Evolutionary conservation across 2,797 vertebrate genomes (phyloP), one percentile per base, ranked within the genome.

Genomic region (Anableps anableps): DNA sequence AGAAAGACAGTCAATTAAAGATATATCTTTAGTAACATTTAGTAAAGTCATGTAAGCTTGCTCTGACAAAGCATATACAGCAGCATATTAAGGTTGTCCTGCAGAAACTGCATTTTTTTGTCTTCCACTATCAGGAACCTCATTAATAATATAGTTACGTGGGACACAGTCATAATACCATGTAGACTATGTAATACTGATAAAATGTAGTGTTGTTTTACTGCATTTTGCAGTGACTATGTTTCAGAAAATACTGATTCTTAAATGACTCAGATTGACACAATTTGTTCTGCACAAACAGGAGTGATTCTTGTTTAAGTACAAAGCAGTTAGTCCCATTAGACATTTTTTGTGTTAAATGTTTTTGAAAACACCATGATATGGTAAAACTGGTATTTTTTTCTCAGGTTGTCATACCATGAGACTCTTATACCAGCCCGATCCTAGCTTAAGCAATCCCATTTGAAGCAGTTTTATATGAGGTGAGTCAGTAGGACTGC

Each of bases 401-500:
- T 62, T 1, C 5, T 19, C 14, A 29, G 5, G 55, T 58, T 29
- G n/a, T 31, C 58, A 60, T 29, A 21, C 14, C 58, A 1, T 31
- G 7, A 64, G 31, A 36, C 31, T 23, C 62, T 3, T 0, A 17
- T 7, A 38, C 34, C 3, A 19, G 9, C 36, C 10, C 21, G 13
- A 41, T 68, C 19, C 21, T 6, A 36, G 9, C 7, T 43, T 68
- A 34, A 75, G 78, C 68, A 34, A 21, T 78, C 73, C 78, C 1
- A 45, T 64, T 66, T 76, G 64, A 75, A 75, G 76, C 23, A 73
- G 55, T 47, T 73, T 36, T 50, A 78, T 74, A 48, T 29, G 74
- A 78, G 58, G 77, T 89, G 80, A 92, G 80, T 90, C 89, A 91
- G 43, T 70, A 74, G 68, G 82, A 71, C 60, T 74, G 66, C 83